These are phyloP conservation scores for Lepidurus couesii DNA, from an alignment of 1,140 invertebrate species.

Conservation along the genomic window DNA sequence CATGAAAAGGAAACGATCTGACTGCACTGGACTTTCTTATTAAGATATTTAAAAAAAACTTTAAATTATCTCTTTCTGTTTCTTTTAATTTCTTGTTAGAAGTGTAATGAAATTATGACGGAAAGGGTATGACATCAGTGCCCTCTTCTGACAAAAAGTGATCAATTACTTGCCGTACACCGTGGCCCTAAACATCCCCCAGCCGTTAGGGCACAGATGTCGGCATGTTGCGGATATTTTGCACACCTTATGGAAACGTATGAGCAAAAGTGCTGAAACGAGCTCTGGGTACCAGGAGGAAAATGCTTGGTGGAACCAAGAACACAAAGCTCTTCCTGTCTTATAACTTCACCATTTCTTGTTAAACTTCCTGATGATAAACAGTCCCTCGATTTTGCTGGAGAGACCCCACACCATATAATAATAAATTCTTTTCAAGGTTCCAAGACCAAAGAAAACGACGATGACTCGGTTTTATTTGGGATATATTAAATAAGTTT, in stretches of 20 bases:
- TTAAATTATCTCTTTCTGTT: too few relatives aligned
- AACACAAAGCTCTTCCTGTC: not conserved
- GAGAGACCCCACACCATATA: not conserved
- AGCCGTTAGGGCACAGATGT: too few relatives aligned
- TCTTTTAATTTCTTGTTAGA: too few relatives aligned
- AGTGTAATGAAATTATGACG: too few relatives aligned
- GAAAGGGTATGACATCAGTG: too few relatives aligned
- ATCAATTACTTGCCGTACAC: too few relatives aligned
- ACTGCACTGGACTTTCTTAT: too few relatives aligned
- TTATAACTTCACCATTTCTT: not conserved
- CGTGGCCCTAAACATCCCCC: too few relatives aligned
- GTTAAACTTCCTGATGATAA: not conserved
- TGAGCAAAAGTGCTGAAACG: not conserved
- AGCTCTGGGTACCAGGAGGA: not conserved
- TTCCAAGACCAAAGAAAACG: not conserved
- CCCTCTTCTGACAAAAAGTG: too few relatives aligned
- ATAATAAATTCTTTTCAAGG: not conserved
- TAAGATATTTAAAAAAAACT: too few relatives aligned
- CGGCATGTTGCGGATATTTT: not conserved
- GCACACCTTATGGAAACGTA: not conserved
- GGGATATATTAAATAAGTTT: not conserved
- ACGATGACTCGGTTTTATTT: not conserved
- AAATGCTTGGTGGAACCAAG: not conserved
- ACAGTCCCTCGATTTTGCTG: not conserved
- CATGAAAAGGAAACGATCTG: too few relatives aligned